Percentiles rank a stretch among this genome's conserved stretches.
Conservation (phyloP, 2,888 invertebrate genomes). For the Aporophyla lueneburgensis region DNA sequence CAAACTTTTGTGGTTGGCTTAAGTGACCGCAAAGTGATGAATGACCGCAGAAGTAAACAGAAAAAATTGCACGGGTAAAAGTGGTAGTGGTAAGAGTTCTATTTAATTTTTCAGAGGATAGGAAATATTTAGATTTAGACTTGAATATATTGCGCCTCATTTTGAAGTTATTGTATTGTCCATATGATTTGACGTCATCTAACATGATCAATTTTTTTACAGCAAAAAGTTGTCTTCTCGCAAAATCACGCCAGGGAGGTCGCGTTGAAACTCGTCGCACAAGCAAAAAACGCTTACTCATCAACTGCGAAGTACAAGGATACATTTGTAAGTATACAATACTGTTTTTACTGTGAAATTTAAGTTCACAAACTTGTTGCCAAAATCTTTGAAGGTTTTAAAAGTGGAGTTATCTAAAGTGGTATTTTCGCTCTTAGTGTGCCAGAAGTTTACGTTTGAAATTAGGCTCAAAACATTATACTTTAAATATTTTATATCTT, state of each 20-base stretch:
- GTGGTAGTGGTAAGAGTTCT: not conserved
- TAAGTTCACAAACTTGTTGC: not conserved
- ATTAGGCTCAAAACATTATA: not conserved
- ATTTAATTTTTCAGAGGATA: not conserved
- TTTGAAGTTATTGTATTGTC: not conserved
- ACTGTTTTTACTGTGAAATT: conserved; percentile 62
- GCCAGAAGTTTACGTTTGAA: not conserved
- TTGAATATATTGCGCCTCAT: not conserved
- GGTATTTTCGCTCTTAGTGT: conserved; percentile 1
- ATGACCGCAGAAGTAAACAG: conserved; percentile 8
- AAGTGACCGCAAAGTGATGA: conserved; percentile 36
- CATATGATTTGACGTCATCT: conserved; percentile 8
- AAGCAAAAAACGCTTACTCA: conserved; percentile 78
- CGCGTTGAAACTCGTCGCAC: conserved; percentile 72
- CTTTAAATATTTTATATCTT: not conserved
- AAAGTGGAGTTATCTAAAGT: not conserved
- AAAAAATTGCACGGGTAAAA: not conserved
- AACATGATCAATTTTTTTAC: conserved; percentile 69
- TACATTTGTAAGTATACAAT: conserved; percentile 82
- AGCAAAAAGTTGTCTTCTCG: conserved; percentile 79
- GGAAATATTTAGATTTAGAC: not conserved
- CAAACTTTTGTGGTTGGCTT: conserved; percentile 42
- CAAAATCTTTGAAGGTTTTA: not conserved
- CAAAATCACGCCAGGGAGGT: conserved; percentile 76
- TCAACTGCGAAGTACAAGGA: conserved; percentile 81